Evolutionary conservation across 35 echinoderm and acorn worm genomes (phyloP).

Genomic region (Patiria miniata): DNA sequence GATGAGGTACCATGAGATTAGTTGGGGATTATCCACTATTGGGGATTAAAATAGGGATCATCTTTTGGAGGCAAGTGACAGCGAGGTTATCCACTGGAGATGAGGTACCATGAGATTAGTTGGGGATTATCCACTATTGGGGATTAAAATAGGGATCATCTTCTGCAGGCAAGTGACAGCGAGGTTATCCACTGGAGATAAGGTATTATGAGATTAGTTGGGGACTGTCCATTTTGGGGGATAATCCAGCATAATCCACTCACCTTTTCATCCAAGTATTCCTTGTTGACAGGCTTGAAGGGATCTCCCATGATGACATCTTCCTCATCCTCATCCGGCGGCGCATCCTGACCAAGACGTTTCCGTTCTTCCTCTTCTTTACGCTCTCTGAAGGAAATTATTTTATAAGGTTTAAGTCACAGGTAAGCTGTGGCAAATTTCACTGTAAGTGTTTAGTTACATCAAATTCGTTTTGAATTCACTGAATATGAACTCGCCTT

Average conservation of each 20-base stretch:
- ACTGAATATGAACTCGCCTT: background rate
- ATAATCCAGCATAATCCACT: background rate
- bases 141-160: too few relatives aligned
- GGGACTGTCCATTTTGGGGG: background rate
- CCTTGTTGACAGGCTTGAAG: conserved; percentile 71
- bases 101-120: too few relatives aligned
- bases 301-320: conserved; percentile 65
- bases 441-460: background rate
- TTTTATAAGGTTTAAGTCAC: too few relatives aligned
- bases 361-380: conserved; percentile 79
- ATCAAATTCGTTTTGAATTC: background rate
- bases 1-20: too few relatives aligned
- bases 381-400: conserved; percentile 55
- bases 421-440: background rate
- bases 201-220: background rate
- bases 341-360: conserved; percentile 58
- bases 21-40: too few relatives aligned
- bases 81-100: too few relatives aligned
- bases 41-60: too few relatives aligned
- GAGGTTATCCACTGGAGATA: background rate
- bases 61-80: too few relatives aligned
- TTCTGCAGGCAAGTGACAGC: background rate
- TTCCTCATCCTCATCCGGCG: conserved; percentile 58
- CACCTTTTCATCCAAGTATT: conserved; percentile 77
- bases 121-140: too few relatives aligned